A percentile compares a stretch with the other conserved stretches of the same genome.
Evolutionary conservation across 2,797 vertebrate genomes (phyloP).

Genomic region (Coregonus ussuriensis): DNA sequence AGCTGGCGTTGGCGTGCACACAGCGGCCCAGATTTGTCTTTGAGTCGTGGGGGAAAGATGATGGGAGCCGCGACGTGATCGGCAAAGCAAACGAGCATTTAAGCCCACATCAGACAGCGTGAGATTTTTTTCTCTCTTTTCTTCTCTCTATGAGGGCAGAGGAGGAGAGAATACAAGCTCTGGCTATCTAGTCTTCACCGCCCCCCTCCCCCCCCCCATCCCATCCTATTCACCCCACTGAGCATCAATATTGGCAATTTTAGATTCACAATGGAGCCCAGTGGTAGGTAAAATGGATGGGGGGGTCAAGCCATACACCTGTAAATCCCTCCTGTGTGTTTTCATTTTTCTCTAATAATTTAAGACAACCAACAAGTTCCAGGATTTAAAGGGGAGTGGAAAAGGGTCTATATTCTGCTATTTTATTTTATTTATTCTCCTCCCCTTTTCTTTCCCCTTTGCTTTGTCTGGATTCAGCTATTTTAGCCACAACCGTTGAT

Average conservation of each 20-base stretch:
- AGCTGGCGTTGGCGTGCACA: constrained; percentile 50
- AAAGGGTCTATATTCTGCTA: constrained; percentile 23
- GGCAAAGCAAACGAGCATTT: constrained; percentile 82
- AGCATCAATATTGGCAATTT: constrained; percentile 73
- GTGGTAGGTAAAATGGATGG: constrained; percentile 70
- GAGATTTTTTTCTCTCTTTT: constrained; percentile 66
- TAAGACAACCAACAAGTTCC: constrained; percentile 62
- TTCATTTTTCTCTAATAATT: constrained; percentile 68
- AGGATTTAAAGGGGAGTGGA: constrained; percentile 62
- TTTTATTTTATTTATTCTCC: too few relatives aligned
- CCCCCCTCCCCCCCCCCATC: not conserved
- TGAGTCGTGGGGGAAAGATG: constrained; percentile 76
- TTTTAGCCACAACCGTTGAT: too few relatives aligned
- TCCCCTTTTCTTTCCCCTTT: too few relatives aligned
- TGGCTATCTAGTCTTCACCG: constrained; percentile 58
- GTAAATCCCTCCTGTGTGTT: constrained; percentile 65
- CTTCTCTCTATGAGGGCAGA: constrained; percentile 59
- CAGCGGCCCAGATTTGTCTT: constrained; percentile 76
- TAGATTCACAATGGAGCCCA: constrained; percentile 71
- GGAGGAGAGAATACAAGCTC: constrained; percentile 59
- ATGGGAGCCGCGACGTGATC: constrained; percentile 79
- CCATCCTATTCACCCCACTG: constrained; percentile 58
- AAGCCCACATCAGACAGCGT: constrained; percentile 79
- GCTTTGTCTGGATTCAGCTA: too few relatives aligned
- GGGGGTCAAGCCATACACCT: constrained; percentile 56